phyloP scores from a whole-genome alignment of 1,140 invertebrate genomes.

The Polypedilum vanderplanki region DNA sequence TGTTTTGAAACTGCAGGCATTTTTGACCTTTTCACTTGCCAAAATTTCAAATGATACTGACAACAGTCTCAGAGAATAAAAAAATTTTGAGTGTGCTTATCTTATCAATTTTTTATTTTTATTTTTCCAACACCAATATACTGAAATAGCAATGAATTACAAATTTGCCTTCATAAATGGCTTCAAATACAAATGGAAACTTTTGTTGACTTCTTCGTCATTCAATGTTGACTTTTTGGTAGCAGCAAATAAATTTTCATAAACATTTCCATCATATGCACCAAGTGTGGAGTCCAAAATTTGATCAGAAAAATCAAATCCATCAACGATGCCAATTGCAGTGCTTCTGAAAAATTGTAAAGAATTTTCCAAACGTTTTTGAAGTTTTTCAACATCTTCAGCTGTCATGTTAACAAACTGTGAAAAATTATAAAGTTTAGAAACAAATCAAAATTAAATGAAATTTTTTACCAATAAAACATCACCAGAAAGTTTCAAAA shows the following conservation, averaged over 20 bases:
- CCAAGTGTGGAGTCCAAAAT: constrained; percentile 77
- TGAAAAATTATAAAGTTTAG: not conserved
- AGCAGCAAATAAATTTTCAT: constrained; percentile 77
- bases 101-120: not conserved
- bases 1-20: not conserved
- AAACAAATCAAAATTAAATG: not conserved
- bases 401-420: constrained; percentile 61
- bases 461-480: constrained; percentile 41
- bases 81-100: not conserved
- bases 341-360: constrained; percentile 69
- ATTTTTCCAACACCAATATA: not conserved
- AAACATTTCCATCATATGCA: constrained; percentile 84
- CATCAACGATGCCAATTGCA: constrained; percentile 84
- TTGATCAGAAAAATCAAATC: constrained; percentile 80
- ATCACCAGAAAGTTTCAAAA: constrained; percentile 65
- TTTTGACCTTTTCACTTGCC: not conserved
- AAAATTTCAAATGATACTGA: not conserved
- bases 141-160: constrained; percentile 40
- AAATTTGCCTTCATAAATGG: constrained; percentile 68
- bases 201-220: constrained; percentile 65
- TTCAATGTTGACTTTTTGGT: constrained; percentile 83
- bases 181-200: constrained; percentile 67
- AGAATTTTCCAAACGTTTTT: constrained; percentile 60
- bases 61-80: not conserved
- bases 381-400: constrained; percentile 56